Conservation (phyloP, 2,797 vertebrate genomes). For the Pogoniulus pusillus region DNA sequence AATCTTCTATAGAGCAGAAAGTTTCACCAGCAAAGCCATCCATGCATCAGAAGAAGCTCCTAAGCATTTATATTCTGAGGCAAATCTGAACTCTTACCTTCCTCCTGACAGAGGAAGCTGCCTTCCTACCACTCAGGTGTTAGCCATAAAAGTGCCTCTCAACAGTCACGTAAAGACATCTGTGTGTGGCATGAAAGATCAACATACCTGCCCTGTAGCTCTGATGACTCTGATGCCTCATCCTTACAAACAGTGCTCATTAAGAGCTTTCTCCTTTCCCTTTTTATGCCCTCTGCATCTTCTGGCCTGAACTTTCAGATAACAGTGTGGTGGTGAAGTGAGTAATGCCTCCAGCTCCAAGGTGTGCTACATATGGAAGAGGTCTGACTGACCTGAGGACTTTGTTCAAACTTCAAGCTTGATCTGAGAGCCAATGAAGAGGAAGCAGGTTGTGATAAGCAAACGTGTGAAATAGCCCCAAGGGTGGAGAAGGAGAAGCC, state of each 20-base stretch:
- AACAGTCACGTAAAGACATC: background rate
- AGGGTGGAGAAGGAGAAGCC: background rate
- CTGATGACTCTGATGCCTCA: background rate
- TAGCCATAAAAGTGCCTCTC: background rate
- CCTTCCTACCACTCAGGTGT: background rate
- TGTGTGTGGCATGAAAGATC: background rate
- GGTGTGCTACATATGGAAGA: background rate
- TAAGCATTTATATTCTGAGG: background rate
- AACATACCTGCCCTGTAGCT: background rate
- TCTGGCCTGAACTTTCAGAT: background rate
- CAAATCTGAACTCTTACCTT: background rate
- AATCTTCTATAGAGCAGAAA: background rate
- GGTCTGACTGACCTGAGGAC: background rate
- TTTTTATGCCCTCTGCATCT: background rate
- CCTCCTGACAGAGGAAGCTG: background rate
- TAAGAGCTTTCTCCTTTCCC: background rate
- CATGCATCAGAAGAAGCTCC: background rate
- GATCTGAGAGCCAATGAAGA: background rate
- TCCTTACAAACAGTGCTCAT: background rate
- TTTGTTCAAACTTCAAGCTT: background rate
- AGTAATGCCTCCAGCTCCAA: background rate
- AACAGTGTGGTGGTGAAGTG: background rate
- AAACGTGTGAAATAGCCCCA: background rate
- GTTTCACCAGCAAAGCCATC: background rate
- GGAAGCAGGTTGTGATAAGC: background rate